Conservation (phyloP, 30 jellyfish, hydroid and myxozoan species). For the Cassiopea xamachana region DNA sequence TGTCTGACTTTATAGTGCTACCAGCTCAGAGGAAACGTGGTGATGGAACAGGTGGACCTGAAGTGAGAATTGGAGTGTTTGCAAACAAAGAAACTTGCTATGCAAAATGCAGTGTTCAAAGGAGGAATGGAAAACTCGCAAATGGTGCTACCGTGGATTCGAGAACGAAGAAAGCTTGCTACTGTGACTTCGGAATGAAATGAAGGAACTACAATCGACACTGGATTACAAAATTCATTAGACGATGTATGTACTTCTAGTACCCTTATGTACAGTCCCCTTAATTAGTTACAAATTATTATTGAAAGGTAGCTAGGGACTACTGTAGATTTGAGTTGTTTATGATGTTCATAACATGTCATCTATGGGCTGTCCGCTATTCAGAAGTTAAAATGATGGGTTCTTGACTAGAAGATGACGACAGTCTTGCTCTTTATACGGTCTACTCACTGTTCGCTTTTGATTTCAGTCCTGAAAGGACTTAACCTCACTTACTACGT, state of each 20-base stretch:
- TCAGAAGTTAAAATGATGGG: too few species aligned
- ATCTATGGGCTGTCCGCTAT: too few species aligned
- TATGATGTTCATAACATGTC: too few species aligned
- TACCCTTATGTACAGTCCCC: too few species aligned
- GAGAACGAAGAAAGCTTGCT: not conserved
- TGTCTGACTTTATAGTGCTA: conserved; percentile 11
- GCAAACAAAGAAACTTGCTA: conserved; percentile 67
- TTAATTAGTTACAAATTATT: too few species aligned
- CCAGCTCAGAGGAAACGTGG: conserved; percentile 70
- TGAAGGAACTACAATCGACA: not conserved
- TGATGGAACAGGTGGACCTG: conserved; percentile 72
- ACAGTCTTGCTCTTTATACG: too few species aligned
- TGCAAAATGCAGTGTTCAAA: conserved; percentile 50
- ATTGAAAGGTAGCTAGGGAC: too few species aligned
- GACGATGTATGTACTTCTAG: not conserved
- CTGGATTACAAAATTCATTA: not conserved
- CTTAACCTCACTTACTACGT: too few species aligned
- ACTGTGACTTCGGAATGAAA: conserved; percentile 11
- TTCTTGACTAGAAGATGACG: too few species aligned
- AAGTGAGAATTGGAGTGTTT: conserved; percentile 47
- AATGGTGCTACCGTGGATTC: not conserved
- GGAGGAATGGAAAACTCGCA: conserved; percentile 56
- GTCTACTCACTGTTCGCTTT: too few species aligned
- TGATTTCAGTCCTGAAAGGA: too few species aligned
- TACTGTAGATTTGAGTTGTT: too few species aligned